These are phyloP conservation scores for Lophius americanus DNA, from an alignment of 2,797 vertebrate genomes.

Conservation along the genomic window DNA sequence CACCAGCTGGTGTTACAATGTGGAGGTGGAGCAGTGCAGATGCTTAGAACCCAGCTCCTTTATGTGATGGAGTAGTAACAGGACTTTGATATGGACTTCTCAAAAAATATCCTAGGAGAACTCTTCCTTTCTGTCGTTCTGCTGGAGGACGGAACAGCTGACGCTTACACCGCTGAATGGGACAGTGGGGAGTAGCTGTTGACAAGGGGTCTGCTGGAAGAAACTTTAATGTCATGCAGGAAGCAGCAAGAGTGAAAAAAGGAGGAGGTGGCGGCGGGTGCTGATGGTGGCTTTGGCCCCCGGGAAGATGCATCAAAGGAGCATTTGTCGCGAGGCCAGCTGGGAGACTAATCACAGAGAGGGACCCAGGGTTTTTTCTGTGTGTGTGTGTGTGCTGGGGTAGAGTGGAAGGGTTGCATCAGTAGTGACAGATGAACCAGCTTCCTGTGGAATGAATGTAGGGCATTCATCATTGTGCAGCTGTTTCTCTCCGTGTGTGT, in stretches of 20 bases:
- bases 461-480: conserved; percentile 80
- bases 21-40: neutral
- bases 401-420: conserved; percentile 74
- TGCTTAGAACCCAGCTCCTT: neutral
- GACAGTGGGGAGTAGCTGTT: conserved; percentile 52
- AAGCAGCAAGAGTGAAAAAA: conserved; percentile 43
- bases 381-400: conserved; percentile 57
- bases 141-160: conserved; percentile 52
- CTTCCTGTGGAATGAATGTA: conserved; percentile 78
- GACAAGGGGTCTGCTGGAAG: conserved; percentile 50
- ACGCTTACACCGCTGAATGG: conserved; percentile 43
- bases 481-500: conserved; percentile 63
- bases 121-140: conserved; percentile 13
- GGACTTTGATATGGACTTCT: conserved; percentile 37
- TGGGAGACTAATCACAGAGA: conserved; percentile 78
- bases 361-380: conserved; percentile 48
- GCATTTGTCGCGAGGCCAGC: conserved; percentile 81
- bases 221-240: conserved; percentile 69
- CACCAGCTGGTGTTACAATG: conserved; percentile 16
- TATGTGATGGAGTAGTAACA: conserved; percentile 13
- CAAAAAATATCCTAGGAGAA: conserved; percentile 5
- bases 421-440: conserved; percentile 73
- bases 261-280: conserved; percentile 35
- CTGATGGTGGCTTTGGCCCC: conserved; percentile 66
- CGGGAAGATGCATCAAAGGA: conserved; percentile 77